Percentiles rank a stretch among this genome's conserved stretches.
Conservation (phyloP, 2,888 invertebrate genomes). For the Drosophila stalkeri region DNA sequence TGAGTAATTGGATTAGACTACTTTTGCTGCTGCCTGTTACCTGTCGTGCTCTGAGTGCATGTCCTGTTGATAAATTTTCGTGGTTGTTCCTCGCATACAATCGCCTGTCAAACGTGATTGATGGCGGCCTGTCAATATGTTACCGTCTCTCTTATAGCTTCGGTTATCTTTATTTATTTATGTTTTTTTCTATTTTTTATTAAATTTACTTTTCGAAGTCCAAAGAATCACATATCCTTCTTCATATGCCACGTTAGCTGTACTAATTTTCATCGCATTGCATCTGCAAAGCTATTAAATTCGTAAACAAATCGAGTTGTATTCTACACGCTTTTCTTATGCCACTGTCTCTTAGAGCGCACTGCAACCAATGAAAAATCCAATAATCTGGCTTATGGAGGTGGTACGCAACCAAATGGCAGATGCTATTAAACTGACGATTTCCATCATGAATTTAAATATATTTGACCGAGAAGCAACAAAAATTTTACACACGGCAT, state of each 20-base stretch:
- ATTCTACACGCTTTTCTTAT: constrained; percentile 49
- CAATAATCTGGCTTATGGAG: constrained; percentile 75
- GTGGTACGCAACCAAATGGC: not conserved
- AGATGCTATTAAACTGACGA: constrained; percentile 45
- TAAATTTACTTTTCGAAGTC: constrained; percentile 66
- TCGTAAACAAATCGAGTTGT: constrained; percentile 57
- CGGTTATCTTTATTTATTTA: constrained; percentile 8
- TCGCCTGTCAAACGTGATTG: constrained; percentile 72
- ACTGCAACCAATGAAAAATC: constrained; percentile 73
- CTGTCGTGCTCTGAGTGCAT: constrained; percentile 33
- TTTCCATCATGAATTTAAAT: constrained; percentile 56
- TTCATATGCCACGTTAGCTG: constrained; percentile 21
- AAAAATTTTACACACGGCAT: constrained; percentile 19
- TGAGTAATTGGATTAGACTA: constrained; percentile 82
- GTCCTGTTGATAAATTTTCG: constrained; percentile 57
- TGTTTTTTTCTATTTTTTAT: constrained; percentile 43
- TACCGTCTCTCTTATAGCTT: constrained; percentile 32
- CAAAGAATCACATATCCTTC: not conserved
- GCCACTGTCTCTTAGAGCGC: not conserved
- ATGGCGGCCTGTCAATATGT: constrained; percentile 75
- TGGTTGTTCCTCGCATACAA: constrained; percentile 28
- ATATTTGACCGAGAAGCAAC: constrained; percentile 11
- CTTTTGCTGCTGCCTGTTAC: constrained; percentile 40
- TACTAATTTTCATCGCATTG: constrained; percentile 75
- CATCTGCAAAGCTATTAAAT: constrained; percentile 77